phyloP scores from a whole-genome alignment of 1,140 invertebrate genomes.

The Liolophura sinensis region DNA sequence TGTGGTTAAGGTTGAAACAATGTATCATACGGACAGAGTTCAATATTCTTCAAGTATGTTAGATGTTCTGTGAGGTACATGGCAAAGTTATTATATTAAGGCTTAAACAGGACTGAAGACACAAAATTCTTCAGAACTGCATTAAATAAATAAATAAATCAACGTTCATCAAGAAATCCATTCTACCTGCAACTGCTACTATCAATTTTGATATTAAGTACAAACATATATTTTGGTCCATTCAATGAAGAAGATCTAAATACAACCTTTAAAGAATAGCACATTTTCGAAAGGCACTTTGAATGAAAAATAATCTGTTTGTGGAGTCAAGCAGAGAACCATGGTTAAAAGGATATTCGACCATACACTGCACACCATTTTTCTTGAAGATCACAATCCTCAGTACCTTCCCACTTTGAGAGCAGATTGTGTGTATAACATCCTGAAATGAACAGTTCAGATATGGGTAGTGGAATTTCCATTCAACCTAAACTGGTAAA shows the following conservation, averaged over 20 bases:
- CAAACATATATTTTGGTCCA: not conserved
- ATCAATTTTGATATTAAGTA: not conserved
- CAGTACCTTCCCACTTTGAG: slow-evolving; percentile 91
- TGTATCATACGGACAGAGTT: too few relatives aligned
- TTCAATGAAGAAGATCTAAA: not conserved
- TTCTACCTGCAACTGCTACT: too few relatives aligned
- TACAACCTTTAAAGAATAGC: not conserved
- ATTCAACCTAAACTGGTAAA: too few relatives aligned
- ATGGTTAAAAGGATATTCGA: slow-evolving; percentile 89
- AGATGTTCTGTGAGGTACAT: too few relatives aligned
- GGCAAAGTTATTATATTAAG: too few relatives aligned
- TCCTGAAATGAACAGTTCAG: slow-evolving; percentile 69
- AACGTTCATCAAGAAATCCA: too few relatives aligned
- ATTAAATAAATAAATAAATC: too few relatives aligned
- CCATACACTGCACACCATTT: slow-evolving; percentile 98
- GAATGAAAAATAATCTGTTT: too few relatives aligned
- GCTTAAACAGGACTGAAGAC: too few relatives aligned
- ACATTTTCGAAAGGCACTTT: not conserved
- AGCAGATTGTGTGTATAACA: slow-evolving; percentile 95
- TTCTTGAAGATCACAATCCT: slow-evolving; percentile 99
- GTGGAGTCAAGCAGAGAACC: too few relatives aligned
- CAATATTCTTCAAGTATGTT: too few relatives aligned
- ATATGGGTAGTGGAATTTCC: not conserved
- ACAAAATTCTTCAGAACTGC: too few relatives aligned
- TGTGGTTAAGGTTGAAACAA: slow-evolving; percentile 51